A percentile compares a stretch with the other conserved stretches of the same genome.
Evolutionary conservation across 2,888 invertebrate genomes (phyloP).

Genomic region (Helobdella robusta): DNA sequence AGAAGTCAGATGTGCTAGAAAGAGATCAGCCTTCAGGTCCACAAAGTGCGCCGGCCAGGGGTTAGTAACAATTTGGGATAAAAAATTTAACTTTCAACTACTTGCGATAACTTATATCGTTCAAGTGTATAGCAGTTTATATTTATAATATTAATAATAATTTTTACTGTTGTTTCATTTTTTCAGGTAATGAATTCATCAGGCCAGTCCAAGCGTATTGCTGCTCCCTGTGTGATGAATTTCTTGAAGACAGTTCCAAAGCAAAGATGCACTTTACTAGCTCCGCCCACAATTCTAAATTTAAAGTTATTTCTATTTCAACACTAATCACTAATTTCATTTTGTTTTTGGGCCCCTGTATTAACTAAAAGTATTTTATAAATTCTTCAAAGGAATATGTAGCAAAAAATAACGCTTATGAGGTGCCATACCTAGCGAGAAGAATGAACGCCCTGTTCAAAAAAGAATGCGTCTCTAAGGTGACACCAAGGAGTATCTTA

Average conservation of each 20-base stretch:
- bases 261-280: slow-evolving; percentile 20
- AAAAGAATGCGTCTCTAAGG: no score
- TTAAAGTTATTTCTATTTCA: slow-evolving; percentile 10
- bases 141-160: background rate
- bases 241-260: slow-evolving; percentile 12
- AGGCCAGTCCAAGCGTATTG: slow-evolving; percentile 23
- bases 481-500: no score
- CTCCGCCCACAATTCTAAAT: slow-evolving; percentile 23
- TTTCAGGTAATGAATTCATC: slow-evolving; percentile 25
- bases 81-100: background rate
- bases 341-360: slow-evolving; percentile 1
- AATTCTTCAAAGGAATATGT: background rate
- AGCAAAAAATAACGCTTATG: slow-evolving; percentile 6
- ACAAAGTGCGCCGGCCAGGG: slow-evolving; percentile 10
- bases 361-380: background rate
- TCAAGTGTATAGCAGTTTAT: background rate
- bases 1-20: background rate
- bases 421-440: slow-evolving; percentile 6
- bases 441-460: slow-evolving; percentile 6
- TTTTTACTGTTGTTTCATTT: background rate
- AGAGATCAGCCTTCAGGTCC: background rate
- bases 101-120: background rate
- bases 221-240: slow-evolving; percentile 26
- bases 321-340: background rate
- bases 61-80: background rate